These are phyloP conservation scores for Mantis religiosa DNA, from an alignment of 2,888 invertebrate species.

Conservation along the genomic window DNA sequence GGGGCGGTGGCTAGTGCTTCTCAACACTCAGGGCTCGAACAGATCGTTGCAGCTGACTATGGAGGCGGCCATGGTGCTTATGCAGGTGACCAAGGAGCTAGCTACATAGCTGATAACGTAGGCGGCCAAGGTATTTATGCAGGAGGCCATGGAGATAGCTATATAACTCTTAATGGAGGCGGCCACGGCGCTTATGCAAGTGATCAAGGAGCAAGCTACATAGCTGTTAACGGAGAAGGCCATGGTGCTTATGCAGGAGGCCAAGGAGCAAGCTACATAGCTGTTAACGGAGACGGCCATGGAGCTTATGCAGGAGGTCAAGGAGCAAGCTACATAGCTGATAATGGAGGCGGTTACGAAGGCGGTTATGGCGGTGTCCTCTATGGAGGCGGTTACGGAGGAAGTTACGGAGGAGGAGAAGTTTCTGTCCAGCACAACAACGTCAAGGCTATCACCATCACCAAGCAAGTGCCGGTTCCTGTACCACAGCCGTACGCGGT, in stretches of 20 bases:
- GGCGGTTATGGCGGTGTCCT: background rate
- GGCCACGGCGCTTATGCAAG: background rate
- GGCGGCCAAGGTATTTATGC: background rate
- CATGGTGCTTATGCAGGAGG: background rate
- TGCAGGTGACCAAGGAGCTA: background rate
- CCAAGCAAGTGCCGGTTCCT: conserved; percentile 34
- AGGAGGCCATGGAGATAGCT: background rate
- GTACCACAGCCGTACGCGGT: conserved; percentile 38
- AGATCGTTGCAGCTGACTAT: background rate
- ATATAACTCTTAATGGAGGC: too few relatives aligned
- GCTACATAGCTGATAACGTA: too few relatives aligned
- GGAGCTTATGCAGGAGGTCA: background rate
- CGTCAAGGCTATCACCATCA: conserved; percentile 33
- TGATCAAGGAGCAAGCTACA: background rate
- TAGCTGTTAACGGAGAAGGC: background rate
- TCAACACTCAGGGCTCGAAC: background rate
- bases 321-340: background rate
- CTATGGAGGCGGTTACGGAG: background rate
- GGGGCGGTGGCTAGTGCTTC: background rate
- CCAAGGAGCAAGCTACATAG: background rate
- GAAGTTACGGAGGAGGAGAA: background rate
- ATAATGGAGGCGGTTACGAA: background rate
- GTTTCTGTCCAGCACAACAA: background rate
- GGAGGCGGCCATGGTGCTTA: background rate
- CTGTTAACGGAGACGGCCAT: background rate